These are phyloP conservation scores for Nomada fucata DNA, from an alignment of 2,888 invertebrate genomes.

Conservation along the genomic window DNA sequence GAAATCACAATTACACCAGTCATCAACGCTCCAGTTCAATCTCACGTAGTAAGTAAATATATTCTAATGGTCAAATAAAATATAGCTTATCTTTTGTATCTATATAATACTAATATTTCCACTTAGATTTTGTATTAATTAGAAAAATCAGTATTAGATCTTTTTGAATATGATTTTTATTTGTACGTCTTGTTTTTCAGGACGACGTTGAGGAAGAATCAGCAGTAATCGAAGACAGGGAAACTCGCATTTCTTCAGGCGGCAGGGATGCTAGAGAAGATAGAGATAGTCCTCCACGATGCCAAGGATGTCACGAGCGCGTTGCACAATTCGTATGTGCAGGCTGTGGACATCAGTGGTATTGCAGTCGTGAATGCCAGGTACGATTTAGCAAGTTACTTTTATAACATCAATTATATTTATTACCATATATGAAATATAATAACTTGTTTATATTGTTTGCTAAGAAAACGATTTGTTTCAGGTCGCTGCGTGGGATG, in stretches of 20 bases:
- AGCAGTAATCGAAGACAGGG: slow-evolving; percentile 84
- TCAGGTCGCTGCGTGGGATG: slow-evolving; percentile 94
- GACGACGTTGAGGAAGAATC: slow-evolving; percentile 86
- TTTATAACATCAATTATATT: background rate
- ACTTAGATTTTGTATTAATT: background rate
- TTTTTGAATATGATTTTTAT: background rate
- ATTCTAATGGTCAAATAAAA: background rate
- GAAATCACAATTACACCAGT: slow-evolving; percentile 88
- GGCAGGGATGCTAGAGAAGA: slow-evolving; percentile 80
- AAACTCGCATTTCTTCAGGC: slow-evolving; percentile 80
- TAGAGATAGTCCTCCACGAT: slow-evolving; percentile 88
- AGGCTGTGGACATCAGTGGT: slow-evolving; percentile 96
- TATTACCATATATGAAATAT: background rate
- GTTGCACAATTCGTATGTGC: slow-evolving; percentile 95
- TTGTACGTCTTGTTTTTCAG: slow-evolving; percentile 62
- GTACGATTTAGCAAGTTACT: slow-evolving; percentile 84
- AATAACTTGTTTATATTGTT: background rate
- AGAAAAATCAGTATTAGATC: background rate
- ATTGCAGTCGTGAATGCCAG: slow-evolving; percentile 97
- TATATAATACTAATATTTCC: too few relatives aligned
- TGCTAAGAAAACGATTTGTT: slow-evolving; percentile 27
- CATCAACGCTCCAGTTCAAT: slow-evolving; percentile 79
- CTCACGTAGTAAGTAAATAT: slow-evolving; percentile 79
- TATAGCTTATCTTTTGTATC: too few relatives aligned
- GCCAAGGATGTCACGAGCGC: slow-evolving; percentile 93